These are phyloP conservation scores for Phoebastria nigripes DNA, from an alignment of 2,797 vertebrate genomes.

Conservation along the genomic window DNA sequence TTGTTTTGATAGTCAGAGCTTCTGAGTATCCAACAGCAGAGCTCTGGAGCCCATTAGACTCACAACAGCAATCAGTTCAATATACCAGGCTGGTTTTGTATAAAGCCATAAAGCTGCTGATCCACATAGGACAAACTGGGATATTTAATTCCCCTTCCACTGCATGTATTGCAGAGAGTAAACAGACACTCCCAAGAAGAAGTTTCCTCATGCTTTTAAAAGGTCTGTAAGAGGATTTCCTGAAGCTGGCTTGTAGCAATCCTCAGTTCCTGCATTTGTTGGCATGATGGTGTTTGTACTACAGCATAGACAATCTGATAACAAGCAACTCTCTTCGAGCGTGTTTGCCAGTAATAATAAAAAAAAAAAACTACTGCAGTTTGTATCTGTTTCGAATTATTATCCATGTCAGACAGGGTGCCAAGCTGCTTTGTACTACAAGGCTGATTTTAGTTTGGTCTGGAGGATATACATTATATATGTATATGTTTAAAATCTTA, in stretches of 20 bases:
- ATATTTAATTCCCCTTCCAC: neutral
- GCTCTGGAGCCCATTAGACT: neutral
- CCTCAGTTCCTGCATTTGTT: neutral
- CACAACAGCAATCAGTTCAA: neutral
- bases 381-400: neutral
- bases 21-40: neutral
- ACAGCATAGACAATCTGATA: neutral
- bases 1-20: neutral
- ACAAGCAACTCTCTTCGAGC: neutral
- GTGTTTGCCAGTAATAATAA: neutral
- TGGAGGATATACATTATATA: neutral
- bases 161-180: neutral
- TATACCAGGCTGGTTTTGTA: neutral
- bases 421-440: neutral
- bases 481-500: neutral
- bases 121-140: neutral
- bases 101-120: neutral
- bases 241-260: slow-evolving; percentile 25
- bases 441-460: neutral
- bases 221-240: slow-evolving; percentile 30
- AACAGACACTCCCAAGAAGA: neutral
- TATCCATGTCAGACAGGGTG: neutral
- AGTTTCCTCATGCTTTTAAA: neutral
- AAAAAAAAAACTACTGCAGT: neutral
- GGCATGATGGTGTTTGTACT: neutral